Evolutionary conservation across 1,140 invertebrate genomes (phyloP).

Genomic region (Heliothis subflexa): DNA sequence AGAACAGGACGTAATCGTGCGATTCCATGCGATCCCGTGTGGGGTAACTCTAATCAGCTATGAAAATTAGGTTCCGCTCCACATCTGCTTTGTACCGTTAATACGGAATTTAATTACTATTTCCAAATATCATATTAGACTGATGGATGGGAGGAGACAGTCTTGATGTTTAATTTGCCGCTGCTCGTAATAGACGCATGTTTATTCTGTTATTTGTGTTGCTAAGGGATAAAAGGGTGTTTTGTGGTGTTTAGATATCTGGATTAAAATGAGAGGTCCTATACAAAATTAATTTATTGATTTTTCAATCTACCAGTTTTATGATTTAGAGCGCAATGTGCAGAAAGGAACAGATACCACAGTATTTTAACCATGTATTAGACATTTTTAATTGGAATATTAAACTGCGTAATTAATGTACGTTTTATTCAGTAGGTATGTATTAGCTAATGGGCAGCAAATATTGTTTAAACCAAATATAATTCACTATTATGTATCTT

Average conservation of each 20-base stretch:
- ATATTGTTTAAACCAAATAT: neutral
- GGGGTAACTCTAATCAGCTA: slow-evolving; percentile 85
- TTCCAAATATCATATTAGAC: slow-evolving; percentile 75
- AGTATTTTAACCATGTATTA: no score
- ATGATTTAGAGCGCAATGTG: no score
- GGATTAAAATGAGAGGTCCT: no score
- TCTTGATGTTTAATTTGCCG: slow-evolving; percentile 76
- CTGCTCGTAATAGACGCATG: slow-evolving; percentile 5
- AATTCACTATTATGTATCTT: neutral
- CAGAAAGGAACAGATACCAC: no score
- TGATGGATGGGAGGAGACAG: slow-evolving; percentile 66
- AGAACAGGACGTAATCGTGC: slow-evolving; percentile 70
- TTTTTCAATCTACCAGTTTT: no score
- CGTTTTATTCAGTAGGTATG: no score
- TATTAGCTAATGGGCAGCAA: no score
- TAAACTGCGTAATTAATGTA: no score
- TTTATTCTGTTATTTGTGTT: slow-evolving; percentile 37
- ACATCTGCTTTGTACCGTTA: slow-evolving; percentile 81
- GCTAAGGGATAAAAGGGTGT: neutral
- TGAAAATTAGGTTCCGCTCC: slow-evolving; percentile 85
- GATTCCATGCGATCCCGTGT: slow-evolving; percentile 67
- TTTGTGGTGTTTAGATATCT: neutral
- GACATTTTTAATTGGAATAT: no score
- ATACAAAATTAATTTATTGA: no score
- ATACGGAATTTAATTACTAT: slow-evolving; percentile 84